A percentile compares a stretch with the other conserved stretches of the same genome.
phyloP scores from a whole-genome alignment of 2,113 vertebrate genomes.

The Lagopus muta region DNA sequence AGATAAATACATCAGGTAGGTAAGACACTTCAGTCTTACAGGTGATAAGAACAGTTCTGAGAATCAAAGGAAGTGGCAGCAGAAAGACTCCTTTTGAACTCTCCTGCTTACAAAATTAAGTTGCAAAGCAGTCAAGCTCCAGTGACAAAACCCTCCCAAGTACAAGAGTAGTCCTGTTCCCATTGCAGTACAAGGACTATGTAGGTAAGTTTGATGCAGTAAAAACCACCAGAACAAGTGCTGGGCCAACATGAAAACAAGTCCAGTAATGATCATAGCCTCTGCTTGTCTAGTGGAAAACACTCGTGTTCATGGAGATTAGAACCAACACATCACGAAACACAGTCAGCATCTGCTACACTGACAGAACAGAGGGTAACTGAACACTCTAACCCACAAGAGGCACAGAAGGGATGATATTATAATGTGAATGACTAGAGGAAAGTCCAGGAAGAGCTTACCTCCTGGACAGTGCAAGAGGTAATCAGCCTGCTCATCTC shows the following conservation, averaged over 20 bases:
- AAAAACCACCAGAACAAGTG: background rate
- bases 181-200: background rate
- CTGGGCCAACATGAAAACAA: background rate
- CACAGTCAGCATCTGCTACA: background rate
- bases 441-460: background rate
- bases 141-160: background rate
- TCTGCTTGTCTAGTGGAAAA: background rate
- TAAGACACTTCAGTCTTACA: background rate
- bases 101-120: background rate
- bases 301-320: background rate
- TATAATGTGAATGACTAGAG: background rate
- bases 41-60: background rate
- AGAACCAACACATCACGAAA: background rate
- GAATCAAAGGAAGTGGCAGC: background rate
- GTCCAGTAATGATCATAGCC: background rate
- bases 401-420: background rate
- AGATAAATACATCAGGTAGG: background rate
- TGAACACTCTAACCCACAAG: background rate
- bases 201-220: background rate
- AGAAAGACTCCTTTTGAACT: background rate
- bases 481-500: background rate
- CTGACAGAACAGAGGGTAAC: rapidly evolving
- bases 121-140: background rate
- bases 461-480: background rate
- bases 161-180: background rate